Conservation (phyloP, 2,797 vertebrate species). For the Coilia nasus region DNA sequence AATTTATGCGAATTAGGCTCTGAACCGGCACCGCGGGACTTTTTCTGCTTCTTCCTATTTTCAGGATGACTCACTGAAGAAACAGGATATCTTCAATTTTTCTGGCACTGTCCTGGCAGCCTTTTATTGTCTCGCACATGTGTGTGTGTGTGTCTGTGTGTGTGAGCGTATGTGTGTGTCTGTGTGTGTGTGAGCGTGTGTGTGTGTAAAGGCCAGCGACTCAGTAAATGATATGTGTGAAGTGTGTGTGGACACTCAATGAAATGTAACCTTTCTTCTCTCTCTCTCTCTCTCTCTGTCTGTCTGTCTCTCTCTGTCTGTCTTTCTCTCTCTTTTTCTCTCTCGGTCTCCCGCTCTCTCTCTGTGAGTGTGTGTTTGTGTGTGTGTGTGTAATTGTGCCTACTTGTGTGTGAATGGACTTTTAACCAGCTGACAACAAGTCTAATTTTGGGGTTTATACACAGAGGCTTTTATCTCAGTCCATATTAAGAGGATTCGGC, state of each 20-base stretch:
- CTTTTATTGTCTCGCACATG: constrained; percentile 26
- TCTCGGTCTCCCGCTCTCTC: not conserved
- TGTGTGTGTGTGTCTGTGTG: not conserved
- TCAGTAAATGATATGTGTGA: constrained; percentile 33
- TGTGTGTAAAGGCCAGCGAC: constrained; percentile 14
- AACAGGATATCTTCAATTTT: constrained; percentile 49
- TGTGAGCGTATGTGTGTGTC: constrained; percentile 9
- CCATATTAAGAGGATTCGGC: constrained; percentile 1
- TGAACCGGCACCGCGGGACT: constrained; percentile 32
- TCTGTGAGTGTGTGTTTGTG: not conserved
- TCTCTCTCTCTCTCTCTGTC: not conserved
- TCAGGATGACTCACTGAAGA: constrained; percentile 31
- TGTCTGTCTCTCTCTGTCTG: not conserved
- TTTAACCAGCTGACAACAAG: not conserved
- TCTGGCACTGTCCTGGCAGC: not conserved
- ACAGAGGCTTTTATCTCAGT: not conserved
- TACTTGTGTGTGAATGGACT: not conserved
- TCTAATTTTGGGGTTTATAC: constrained; percentile 28
- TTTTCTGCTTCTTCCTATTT: constrained; percentile 40
- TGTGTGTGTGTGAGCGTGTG: not conserved
- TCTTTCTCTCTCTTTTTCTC: too few species aligned
- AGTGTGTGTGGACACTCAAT: constrained; percentile 27
- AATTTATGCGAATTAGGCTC: constrained; percentile 27
- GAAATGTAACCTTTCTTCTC: not conserved
- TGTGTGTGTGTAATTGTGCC: not conserved